Evolutionary conservation across 2,113 vertebrate genomes (phyloP), one percentile per base, ranked within the genome.

Genomic region (Mola mola): DNA sequence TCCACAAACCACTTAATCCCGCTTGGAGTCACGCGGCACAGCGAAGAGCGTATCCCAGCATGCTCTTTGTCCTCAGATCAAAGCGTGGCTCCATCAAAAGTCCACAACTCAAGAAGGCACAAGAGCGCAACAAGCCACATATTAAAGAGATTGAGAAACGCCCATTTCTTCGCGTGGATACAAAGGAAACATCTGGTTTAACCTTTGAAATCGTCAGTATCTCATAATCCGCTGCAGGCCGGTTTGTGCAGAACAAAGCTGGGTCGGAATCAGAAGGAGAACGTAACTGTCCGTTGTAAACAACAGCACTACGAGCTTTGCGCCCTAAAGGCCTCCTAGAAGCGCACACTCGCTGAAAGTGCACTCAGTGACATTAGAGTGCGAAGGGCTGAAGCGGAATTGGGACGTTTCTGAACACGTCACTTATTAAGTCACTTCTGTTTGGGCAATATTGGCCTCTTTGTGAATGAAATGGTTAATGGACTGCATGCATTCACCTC

Each of bases 1-100:
- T 38, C 46, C 47, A 25, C 3, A 1, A 43, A 40, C 19, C 7
- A 8, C 58, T n/a, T 59, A 29, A 66, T 67, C 44, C 38, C 34
- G 21, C 26, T 47, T 16, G 12, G 29, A 70, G 37, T 16, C 24
- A 24, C n/a, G n/a, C 25, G 50, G 34, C 48, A 41, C 22, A 48
- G 47, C 48, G 12, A 8, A 19, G 11, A 19, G 22, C 2, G 28
- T 44, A 25, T 66, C 46, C 50, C 60, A 49, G 38, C 55, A 42
- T 36, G 72, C 24, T 42, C n/a, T 28, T 1, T 31, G 44, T 43
- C 20, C 28, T 3, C 37, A 25, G 11, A 61, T 65, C 43, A 26
- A 13, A 53, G 2, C 15, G 31, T 1, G 57, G 20, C 13, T 31
- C 33, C 33, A n/a, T 46, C 6, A n/a, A n/a, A n/a, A n/a, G n/a